Evolutionary conservation across 1,140 invertebrate species (phyloP).

Genomic region (Apis dorsata): DNA sequence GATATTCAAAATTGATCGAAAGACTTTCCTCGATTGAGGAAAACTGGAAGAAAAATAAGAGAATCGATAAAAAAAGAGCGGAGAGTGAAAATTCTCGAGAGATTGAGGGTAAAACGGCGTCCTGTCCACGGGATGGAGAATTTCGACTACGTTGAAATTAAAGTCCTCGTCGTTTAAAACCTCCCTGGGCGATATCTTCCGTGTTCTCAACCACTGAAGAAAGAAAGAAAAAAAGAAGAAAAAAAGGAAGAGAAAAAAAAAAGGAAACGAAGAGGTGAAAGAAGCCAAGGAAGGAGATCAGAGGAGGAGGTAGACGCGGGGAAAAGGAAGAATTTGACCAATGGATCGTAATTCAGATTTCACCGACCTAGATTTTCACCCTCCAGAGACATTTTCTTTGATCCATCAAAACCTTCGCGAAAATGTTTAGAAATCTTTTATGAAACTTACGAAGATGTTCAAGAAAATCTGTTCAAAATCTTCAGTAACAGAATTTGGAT

Average conservation of each 20-base stretch:
- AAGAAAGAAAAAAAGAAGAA: not conserved
- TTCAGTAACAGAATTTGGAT: no score
- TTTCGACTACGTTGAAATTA: conserved; percentile 10
- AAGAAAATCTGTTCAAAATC: no score
- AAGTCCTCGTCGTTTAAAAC: not conserved
- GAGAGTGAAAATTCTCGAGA: not conserved
- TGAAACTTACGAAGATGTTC: not conserved
- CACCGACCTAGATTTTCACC: conserved; percentile 12
- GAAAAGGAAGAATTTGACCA: conserved; percentile 6
- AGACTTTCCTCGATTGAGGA: not conserved
- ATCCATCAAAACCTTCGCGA: conserved; percentile 22
- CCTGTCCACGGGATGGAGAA: not conserved
- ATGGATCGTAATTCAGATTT: conserved; percentile 22
- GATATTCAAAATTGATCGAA: conserved; percentile 24
- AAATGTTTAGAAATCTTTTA: not conserved
- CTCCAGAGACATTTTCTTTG: conserved; percentile 26
- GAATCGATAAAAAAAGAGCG: no score
- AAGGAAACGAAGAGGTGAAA: no score
- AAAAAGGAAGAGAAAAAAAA: no score
- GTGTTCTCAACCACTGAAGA: not conserved
- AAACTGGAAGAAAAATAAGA: not conserved
- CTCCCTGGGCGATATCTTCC: not conserved
- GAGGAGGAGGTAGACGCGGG: not conserved
- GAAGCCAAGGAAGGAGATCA: not conserved
- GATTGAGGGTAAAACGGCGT: not conserved